Evolutionary conservation across 2,113 vertebrate species (phyloP).

Genomic region (Macrotis lagotis): DNA sequence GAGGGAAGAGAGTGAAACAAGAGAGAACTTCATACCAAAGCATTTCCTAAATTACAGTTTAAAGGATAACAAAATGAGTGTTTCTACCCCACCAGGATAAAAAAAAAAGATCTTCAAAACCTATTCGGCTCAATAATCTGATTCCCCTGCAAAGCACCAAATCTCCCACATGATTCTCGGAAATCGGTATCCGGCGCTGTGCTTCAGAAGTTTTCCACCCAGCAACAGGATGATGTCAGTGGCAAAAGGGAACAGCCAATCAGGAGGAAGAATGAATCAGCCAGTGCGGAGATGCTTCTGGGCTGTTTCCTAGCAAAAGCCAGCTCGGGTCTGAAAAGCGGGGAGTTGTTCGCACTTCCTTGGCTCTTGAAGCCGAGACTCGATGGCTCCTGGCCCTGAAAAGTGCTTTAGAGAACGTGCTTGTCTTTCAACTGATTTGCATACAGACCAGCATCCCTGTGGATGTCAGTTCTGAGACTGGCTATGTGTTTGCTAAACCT

Average conservation of each 20-base stretch:
- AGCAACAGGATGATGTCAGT: slow-evolving; percentile 84
- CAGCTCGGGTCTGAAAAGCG: slow-evolving; percentile 63
- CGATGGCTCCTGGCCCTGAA: slow-evolving; percentile 59
- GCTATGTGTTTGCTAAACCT: slow-evolving; percentile 11
- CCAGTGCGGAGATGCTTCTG: slow-evolving; percentile 64
- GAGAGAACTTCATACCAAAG: slow-evolving; percentile 9
- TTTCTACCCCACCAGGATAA: slow-evolving; percentile 13
- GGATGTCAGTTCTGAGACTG: neutral
- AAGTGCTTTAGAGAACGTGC: slow-evolving; percentile 18
- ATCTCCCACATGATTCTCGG: slow-evolving; percentile 57
- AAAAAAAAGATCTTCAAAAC: slow-evolving; percentile 42
- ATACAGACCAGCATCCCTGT: slow-evolving; percentile 20
- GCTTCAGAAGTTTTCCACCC: slow-evolving; percentile 77
- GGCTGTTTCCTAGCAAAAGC: slow-evolving; percentile 70
- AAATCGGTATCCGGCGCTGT: slow-evolving; percentile 52
- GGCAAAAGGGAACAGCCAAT: slow-evolving; percentile 74
- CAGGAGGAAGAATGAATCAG: slow-evolving; percentile 57
- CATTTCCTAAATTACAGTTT: neutral
- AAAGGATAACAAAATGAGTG: slow-evolving; percentile 20
- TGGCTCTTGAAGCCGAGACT: slow-evolving; percentile 67
- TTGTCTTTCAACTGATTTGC: slow-evolving; percentile 49
- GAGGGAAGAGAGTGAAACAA: neutral
- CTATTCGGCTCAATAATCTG: slow-evolving; percentile 34
- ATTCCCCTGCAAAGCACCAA: slow-evolving; percentile 50
- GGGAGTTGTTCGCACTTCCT: slow-evolving; percentile 72